Percentiles rank a stretch among this genome's conserved stretches.
Conservation (phyloP, 2,113 vertebrate genomes). For the Ellobius talpinus region DNA sequence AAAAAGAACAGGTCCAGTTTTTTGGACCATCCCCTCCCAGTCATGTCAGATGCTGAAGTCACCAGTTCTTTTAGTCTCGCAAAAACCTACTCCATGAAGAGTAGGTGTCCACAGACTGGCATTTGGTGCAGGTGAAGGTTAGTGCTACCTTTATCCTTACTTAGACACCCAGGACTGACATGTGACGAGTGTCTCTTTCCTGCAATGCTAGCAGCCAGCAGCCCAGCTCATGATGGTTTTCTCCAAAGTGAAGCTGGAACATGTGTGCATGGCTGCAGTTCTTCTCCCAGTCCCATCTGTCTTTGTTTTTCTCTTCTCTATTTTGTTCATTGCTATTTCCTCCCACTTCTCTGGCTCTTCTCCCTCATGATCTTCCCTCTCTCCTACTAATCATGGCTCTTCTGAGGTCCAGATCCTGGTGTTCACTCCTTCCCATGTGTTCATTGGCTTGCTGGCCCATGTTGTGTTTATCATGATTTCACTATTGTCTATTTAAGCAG, state of each 20-base stretch:
- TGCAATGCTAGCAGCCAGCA: neutral
- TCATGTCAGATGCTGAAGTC: slow-evolving; percentile 1
- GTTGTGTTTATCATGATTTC: neutral
- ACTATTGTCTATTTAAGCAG: neutral
- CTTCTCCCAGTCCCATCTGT: neutral
- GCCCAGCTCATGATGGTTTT: neutral
- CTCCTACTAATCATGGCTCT: neutral
- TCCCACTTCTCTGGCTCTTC: neutral
- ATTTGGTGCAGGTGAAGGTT: neutral
- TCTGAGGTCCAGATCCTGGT: neutral
- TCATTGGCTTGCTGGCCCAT: neutral
- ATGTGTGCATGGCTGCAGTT: neutral
- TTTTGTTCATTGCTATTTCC: neutral
- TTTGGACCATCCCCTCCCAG: neutral
- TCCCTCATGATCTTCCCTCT: neutral
- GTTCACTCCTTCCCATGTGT: neutral
- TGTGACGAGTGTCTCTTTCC: neutral
- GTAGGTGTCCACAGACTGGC: neutral
- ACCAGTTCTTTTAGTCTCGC: slow-evolving; percentile 14
- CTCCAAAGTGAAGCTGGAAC: neutral
- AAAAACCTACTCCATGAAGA: neutral
- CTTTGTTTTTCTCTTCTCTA: neutral
- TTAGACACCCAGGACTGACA: neutral
- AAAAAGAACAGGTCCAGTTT: neutral
- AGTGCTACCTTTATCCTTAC: neutral